Evolutionary conservation across 2,888 invertebrate genomes (phyloP).

Genomic region (Odontocolon sp.): DNA sequence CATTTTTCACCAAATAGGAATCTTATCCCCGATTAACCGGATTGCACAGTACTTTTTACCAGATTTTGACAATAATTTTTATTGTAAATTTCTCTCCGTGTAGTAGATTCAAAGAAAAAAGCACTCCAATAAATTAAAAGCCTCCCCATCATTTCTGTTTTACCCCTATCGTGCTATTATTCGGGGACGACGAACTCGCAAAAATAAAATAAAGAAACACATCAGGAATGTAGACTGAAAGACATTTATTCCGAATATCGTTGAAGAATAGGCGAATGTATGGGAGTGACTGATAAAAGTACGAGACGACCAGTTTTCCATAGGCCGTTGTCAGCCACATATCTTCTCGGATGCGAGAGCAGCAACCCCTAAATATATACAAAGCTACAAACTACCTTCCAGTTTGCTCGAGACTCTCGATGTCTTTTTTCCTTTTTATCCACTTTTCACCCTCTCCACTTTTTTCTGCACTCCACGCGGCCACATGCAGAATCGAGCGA

Average conservation of each 20-base stretch:
- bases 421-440: conserved; percentile 32
- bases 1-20: too few relatives aligned
- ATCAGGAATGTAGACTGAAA: not conserved
- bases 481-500: not conserved
- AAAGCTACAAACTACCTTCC: conserved; percentile 41
- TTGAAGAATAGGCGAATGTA: conserved; percentile 52
- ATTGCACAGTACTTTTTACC: too few relatives aligned
- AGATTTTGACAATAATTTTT: too few relatives aligned
- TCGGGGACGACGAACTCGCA: too few relatives aligned
- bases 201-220: too few relatives aligned
- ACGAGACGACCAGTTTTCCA: conserved; percentile 48
- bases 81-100: too few relatives aligned
- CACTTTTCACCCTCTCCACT: conserved; percentile 26
- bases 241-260: not conserved
- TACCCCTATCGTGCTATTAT: too few relatives aligned
- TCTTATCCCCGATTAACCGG: too few relatives aligned
- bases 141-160: too few relatives aligned
- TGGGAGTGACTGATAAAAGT: conserved; percentile 56
- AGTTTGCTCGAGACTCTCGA: conserved; percentile 9
- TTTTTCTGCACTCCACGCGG: not conserved
- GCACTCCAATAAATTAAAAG: too few relatives aligned
- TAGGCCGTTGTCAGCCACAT: conserved; percentile 51
- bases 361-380: conserved; percentile 26
- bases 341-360: conserved; percentile 38
- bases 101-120: too few relatives aligned